Conservation (phyloP, 2,888 invertebrate species). For the Caenorhabditis sp. region DNA sequence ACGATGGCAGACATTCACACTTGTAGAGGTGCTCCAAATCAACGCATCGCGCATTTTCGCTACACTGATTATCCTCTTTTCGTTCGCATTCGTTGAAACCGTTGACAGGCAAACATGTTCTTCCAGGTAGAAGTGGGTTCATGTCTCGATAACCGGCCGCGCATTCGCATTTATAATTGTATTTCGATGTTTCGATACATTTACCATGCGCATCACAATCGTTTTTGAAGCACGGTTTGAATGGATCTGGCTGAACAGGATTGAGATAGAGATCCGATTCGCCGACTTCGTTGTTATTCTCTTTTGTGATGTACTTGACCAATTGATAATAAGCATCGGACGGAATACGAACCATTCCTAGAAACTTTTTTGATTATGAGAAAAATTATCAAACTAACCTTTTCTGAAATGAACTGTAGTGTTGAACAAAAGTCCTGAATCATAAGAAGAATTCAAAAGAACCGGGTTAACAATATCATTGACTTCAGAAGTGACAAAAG, state of each 20-base stretch:
- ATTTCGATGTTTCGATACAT: conserved; percentile 67
- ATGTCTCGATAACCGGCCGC: conserved; percentile 64
- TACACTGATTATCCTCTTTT: conserved; percentile 60
- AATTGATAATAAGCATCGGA: conserved; percentile 66
- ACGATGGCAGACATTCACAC: conserved; percentile 68
- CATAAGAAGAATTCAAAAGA: conserved; percentile 67
- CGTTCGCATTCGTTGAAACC: conserved; percentile 70
- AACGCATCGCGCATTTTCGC: conserved; percentile 67
- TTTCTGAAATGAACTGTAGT: conserved; percentile 69
- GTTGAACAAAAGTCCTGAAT: conserved; percentile 67
- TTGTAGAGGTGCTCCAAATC: conserved; percentile 70
- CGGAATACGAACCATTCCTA: conserved; percentile 63
- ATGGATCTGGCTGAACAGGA: conserved; percentile 68
- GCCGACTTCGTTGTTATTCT: conserved; percentile 69
- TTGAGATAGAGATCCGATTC: conserved; percentile 66
- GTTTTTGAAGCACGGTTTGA: conserved; percentile 69
- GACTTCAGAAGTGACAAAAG: conserved; percentile 54
- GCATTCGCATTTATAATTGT: conserved; percentile 68
- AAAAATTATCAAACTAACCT: conserved; percentile 14
- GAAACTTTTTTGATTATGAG: conserved; percentile 2
- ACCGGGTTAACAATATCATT: conserved; percentile 63
- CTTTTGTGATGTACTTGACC: conserved; percentile 61
- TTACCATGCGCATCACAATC: conserved; percentile 65
- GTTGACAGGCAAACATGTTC: conserved; percentile 62
- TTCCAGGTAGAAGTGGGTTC: conserved; percentile 67